These are phyloP conservation scores for Marmota monax DNA, from an alignment of 2,113 vertebrate species.

Conservation along the genomic window DNA sequence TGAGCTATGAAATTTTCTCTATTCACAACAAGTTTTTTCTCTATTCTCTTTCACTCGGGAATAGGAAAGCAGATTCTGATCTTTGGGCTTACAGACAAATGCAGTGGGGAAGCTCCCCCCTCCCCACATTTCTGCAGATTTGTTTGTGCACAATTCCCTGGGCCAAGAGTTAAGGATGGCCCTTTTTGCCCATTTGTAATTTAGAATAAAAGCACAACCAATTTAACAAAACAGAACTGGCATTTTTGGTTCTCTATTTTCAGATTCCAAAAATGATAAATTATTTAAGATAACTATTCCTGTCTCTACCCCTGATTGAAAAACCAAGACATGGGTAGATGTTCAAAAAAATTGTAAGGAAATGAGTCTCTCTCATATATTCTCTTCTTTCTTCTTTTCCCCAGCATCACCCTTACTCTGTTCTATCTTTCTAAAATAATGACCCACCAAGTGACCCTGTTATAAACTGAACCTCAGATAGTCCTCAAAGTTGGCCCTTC, in stretches of 20 bases:
- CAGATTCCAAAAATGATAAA: not conserved
- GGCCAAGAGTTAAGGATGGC: not conserved
- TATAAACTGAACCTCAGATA: not conserved
- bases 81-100: not conserved
- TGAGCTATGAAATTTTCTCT: not conserved
- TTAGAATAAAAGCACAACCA: constrained; percentile 4
- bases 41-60: not conserved
- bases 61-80: not conserved
- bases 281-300: not conserved
- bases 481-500: constrained; percentile 2
- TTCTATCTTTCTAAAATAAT: constrained; percentile 25
- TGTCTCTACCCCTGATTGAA: not conserved
- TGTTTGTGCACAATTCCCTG: not conserved
- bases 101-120: not conserved
- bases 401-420: not conserved
- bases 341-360: not conserved
- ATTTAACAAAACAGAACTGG: not conserved
- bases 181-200: not conserved
- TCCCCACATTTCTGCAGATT: not conserved
- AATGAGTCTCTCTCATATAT: not conserved
- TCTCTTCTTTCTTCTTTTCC: not conserved
- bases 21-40: not conserved
- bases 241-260: constrained; percentile 28
- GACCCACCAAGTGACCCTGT: not conserved
- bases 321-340: not conserved